Conservation (phyloP, 1,140 invertebrate species). For the Neuroterus valhalla region DNA sequence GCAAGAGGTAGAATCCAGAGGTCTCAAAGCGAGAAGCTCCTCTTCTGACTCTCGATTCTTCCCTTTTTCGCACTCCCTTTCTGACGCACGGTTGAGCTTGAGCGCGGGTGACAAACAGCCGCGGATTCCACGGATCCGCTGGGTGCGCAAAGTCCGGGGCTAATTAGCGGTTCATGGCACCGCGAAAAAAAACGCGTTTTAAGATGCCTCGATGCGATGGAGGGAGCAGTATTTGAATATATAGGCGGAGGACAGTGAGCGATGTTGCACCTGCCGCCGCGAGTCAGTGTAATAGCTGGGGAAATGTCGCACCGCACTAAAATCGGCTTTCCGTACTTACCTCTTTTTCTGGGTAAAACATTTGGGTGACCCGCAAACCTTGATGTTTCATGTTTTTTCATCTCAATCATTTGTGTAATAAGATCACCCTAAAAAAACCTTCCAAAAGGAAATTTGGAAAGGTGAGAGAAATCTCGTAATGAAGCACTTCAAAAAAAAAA, state of each 20-base stretch:
- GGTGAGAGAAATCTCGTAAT: no score
- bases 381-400: no score
- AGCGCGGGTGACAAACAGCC: constrained; percentile 64
- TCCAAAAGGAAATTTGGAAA: no score
- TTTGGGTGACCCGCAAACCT: no score
- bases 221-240: constrained; percentile 56
- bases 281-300: constrained; percentile 64
- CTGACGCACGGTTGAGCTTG: constrained; percentile 29
- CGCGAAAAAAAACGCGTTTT: constrained; percentile 32
- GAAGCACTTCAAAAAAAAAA: no score
- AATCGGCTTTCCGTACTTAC: no score
- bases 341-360: no score
- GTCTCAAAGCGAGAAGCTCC: neutral
- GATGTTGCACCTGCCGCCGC: constrained; percentile 64
- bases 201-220: constrained; percentile 13
- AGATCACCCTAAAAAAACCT: no score
- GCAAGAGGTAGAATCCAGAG: constrained; percentile 13
- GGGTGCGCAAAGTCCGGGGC: constrained; percentile 42
- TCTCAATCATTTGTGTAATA: no score
- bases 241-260: constrained; percentile 64
- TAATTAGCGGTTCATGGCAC: constrained; percentile 64
- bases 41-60: neutral
- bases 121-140: constrained; percentile 64
- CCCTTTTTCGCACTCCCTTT: neutral
- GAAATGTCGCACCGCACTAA: constrained; percentile 58